Evolutionary conservation across 2,113 vertebrate genomes (phyloP), one percentile per base, ranked within the genome.

Genomic region (Sander vitreus): DNA sequence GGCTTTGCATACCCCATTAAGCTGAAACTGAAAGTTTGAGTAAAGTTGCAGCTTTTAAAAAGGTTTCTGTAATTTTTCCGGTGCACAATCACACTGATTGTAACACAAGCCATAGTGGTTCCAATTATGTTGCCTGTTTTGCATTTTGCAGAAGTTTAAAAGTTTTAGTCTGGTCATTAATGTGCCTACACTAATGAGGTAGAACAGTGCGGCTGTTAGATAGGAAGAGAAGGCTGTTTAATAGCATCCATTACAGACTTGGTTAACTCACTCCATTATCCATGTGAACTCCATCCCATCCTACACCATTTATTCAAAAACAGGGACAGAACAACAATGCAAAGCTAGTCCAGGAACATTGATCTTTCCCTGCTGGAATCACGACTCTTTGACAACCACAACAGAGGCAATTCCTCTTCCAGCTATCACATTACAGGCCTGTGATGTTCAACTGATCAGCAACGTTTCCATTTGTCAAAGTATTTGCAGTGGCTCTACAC

Each of bases 241-340:
- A 94, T 93, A 85, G 93, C 89, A 78, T 91, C 89, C 83, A 93
- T 93, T 94, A 93, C 84, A 79, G 89, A 88, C 90, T 86, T 91
- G 77, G 92, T 92, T 92, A 82, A 91, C 87, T 86, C 84, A 86
- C 91, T 93, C 88, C 89, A 94, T 94, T 93, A 93, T 93, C 89
- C 67, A 85, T 74, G 70, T 45, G 59, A 88, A 80, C 88, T 84
- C 74, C 71, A 76, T 90, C 69, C 71, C 81, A 74, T 87, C 87
- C 70, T 81, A 79, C 71, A 60, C 70, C 70, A 87, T 86, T 90
- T 81, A 67, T 93, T 92, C 85, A 87, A 88, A 88, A 90, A 80
- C 54, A 75, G 71, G 47, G 85, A 90, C 81, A 79, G 87, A 68
- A 90, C 74, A 86, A 91, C 85, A 91, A 93, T 85, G 82, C 89